A percentile compares a stretch with the other conserved stretches of the same genome.
Conservation (phyloP, 2,113 vertebrate genomes). For the Strix aluco region DNA sequence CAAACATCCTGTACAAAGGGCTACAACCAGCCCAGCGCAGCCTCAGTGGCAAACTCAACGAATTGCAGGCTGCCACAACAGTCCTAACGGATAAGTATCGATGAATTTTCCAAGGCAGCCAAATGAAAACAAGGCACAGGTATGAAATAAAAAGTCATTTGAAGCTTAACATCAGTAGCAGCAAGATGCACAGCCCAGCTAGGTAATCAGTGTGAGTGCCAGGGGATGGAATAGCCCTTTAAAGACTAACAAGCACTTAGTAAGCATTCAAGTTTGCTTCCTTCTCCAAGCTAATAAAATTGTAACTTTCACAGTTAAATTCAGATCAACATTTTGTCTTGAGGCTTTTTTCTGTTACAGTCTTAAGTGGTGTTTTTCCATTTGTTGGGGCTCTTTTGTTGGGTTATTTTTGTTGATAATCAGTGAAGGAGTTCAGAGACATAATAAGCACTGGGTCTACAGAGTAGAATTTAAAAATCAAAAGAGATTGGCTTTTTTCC, state of each 20-base stretch:
- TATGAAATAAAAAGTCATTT: neutral
- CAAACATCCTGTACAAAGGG: neutral
- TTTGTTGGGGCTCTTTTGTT: neutral
- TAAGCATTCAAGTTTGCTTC: neutral
- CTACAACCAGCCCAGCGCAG: neutral
- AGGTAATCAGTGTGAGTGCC: neutral
- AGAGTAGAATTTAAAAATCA: neutral
- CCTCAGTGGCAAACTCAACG: neutral
- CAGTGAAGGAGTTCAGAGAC: neutral
- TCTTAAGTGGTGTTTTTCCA: neutral
- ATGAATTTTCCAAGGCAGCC: neutral
- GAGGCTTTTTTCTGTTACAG: neutral
- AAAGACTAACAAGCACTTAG: neutral
- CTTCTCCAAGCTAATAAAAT: neutral
- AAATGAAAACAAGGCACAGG: neutral
- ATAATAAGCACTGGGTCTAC: neutral
- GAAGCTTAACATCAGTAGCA: neutral
- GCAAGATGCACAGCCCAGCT: neutral
- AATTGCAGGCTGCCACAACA: neutral
- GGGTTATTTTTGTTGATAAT: neutral
- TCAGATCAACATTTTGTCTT: neutral
- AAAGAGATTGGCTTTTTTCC: neutral
- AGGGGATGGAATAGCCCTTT: neutral
- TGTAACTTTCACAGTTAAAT: neutral
- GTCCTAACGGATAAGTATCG: accelerated